A percentile compares a stretch with the other conserved stretches of the same genome.
Conservation (phyloP, 92 coral and sea anemone genomes). For the Anthopleura xanthogrammica region DNA sequence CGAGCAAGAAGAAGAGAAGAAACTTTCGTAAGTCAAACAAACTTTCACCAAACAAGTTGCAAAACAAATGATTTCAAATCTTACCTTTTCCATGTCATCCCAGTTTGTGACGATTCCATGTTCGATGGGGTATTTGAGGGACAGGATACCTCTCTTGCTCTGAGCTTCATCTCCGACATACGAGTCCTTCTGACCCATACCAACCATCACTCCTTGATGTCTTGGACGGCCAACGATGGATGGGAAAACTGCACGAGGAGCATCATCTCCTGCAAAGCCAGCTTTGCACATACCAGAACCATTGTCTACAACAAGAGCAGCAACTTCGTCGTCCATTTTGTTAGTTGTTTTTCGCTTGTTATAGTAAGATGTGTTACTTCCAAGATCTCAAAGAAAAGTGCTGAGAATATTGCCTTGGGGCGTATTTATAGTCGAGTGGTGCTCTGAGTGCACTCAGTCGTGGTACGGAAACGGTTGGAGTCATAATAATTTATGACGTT, state of each 20-base stretch:
- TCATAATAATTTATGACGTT: conserved; percentile 19
- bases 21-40: conserved; percentile 15
- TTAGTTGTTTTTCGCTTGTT: not conserved
- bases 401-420: conserved; percentile 12
- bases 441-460: conserved; percentile 15
- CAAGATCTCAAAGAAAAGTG: not conserved
- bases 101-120: conserved; percentile 99
- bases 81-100: conserved; percentile 99
- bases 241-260: conserved; percentile 98
- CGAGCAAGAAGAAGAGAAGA: not conserved
- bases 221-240: conserved; percentile 99
- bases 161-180: conserved; percentile 99
- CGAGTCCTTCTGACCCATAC: conserved; percentile 99
- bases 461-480: not conserved
- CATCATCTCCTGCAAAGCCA: conserved; percentile 99
- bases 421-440: conserved; percentile 23
- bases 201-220: conserved; percentile 99
- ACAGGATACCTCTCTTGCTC: conserved; percentile 98
- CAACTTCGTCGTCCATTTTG: conserved; percentile 95
- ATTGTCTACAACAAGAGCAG: conserved; percentile 97
- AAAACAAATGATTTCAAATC: too few species aligned
- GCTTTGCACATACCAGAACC: conserved; percentile 99
- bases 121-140: conserved; percentile 99
- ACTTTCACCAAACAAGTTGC: not conserved
- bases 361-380: not conserved